Conservation (phyloP, 2,888 invertebrate genomes). For the Deilephila elpenor region DNA sequence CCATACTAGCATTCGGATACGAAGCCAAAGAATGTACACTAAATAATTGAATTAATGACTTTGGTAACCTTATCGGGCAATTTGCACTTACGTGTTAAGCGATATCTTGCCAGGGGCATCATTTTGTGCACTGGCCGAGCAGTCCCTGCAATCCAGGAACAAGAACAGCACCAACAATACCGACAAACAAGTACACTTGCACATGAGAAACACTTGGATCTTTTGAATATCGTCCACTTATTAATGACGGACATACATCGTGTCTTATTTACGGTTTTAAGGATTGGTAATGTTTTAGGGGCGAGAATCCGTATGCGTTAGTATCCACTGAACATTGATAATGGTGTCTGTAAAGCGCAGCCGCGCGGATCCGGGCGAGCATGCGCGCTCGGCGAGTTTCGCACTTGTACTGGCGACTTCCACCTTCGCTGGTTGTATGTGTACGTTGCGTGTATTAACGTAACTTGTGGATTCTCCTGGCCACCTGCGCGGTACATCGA, state of each 20-base stretch:
- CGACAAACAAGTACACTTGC: conserved; percentile 66
- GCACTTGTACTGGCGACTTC: conserved; percentile 51
- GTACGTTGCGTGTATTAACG: conserved; percentile 42
- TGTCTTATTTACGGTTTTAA: conserved; percentile 35
- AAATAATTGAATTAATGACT: not conserved
- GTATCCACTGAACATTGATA: conserved; percentile 57
- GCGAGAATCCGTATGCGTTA: conserved; percentile 34
- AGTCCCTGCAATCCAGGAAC: conserved; percentile 75
- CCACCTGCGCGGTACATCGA: conserved; percentile 69
- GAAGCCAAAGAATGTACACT: conserved; percentile 33
- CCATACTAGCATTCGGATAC: conserved; percentile 30
- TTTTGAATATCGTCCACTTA: conserved; percentile 35
- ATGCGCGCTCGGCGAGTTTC: conserved; percentile 66
- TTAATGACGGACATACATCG: conserved; percentile 34
- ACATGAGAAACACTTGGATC: conserved; percentile 67
- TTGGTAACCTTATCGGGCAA: not conserved
- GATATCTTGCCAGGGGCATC: conserved; percentile 71
- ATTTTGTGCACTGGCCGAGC: conserved; percentile 74
- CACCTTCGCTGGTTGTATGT: conserved; percentile 38
- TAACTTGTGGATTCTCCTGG: conserved; percentile 53
- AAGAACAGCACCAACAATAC: conserved; percentile 69
- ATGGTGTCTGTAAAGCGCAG: conserved; percentile 57
- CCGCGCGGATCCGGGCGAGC: conserved; percentile 59
- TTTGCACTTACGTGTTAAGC: conserved; percentile 73
- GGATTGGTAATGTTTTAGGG: conserved; percentile 35